Evolutionary conservation across 1,140 invertebrate species (phyloP).

Genomic region (Geopemphigus sp.): DNA sequence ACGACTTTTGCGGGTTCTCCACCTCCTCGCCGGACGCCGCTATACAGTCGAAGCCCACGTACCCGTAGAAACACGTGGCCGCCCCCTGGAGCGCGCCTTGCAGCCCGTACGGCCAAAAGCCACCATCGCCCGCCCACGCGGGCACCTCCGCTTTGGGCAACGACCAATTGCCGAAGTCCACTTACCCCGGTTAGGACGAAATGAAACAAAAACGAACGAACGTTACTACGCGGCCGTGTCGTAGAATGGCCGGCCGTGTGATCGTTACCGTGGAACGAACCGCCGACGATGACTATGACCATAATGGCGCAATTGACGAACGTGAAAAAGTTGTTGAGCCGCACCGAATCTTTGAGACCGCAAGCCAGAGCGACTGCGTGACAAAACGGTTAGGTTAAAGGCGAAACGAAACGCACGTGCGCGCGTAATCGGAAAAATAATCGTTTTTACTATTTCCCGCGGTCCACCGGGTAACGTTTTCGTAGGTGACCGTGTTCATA

Average conservation of each 20-base stretch:
- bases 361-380: constrained; percentile 58
- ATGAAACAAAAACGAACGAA: too few species aligned
- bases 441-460: too few species aligned
- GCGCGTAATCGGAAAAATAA: too few species aligned
- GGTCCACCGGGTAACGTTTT: too few species aligned
- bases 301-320: constrained; percentile 79
- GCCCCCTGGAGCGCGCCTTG: constrained; percentile 77
- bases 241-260: too few species aligned
- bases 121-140: constrained; percentile 64
- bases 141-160: constrained; percentile 62
- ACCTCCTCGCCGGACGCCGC: constrained; percentile 70
- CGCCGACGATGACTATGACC: constrained; percentile 77
- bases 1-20: constrained; percentile 62
- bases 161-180: constrained; percentile 67
- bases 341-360: constrained; percentile 79
- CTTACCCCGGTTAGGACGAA: constrained; percentile 55
- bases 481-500: too few species aligned
- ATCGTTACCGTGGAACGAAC: constrained; percentile 67
- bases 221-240: too few species aligned
- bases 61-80: constrained; percentile 83
- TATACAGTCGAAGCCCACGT: constrained; percentile 86
- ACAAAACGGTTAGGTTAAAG: too few species aligned
- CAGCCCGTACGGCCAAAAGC: constrained; percentile 80
- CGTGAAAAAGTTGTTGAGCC: constrained; percentile 81
- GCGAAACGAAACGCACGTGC: too few species aligned